phyloP scores from a whole-genome alignment of 2,113 vertebrate species.

The Chloropsis cyanopogon region DNA sequence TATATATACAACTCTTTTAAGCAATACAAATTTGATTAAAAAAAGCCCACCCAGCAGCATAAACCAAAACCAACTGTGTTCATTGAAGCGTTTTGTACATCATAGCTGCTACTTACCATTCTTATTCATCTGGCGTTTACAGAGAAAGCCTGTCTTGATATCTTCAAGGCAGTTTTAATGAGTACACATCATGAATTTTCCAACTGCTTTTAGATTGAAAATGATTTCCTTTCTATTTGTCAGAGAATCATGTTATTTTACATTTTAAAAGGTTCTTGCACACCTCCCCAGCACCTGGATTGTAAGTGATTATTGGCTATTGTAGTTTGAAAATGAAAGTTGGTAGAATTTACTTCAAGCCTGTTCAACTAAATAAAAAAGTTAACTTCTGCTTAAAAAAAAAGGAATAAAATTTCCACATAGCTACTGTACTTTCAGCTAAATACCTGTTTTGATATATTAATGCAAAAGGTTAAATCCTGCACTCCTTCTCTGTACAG shows the following conservation, averaged over 20 bases:
- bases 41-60: background rate
- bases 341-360: background rate
- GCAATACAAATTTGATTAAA: background rate
- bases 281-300: slow-evolving; percentile 1
- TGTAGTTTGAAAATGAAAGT: slow-evolving; percentile 28
- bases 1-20: background rate
- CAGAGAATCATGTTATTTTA: slow-evolving; percentile 49
- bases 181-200: slow-evolving; percentile 49
- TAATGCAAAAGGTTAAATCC: background rate
- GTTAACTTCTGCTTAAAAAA: background rate
- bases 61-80: background rate
- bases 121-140: slow-evolving; percentile 11
- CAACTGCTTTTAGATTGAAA: slow-evolving; percentile 34
- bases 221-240: slow-evolving; percentile 46
- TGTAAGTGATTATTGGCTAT: slow-evolving; percentile 45
- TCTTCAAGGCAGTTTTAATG: slow-evolving; percentile 57
- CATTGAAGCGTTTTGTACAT: background rate
- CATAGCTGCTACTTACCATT: slow-evolving; percentile 4
- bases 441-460: background rate
- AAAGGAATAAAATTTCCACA: background rate
- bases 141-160: slow-evolving; percentile 26
- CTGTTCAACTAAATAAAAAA: slow-evolving; percentile 10
- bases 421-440: background rate
- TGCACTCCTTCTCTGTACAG: background rate
- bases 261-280: slow-evolving; percentile 56